Base-by-base conservation (phyloP, 2,888 invertebrate genomes). In the Biston stratarius region DNA sequence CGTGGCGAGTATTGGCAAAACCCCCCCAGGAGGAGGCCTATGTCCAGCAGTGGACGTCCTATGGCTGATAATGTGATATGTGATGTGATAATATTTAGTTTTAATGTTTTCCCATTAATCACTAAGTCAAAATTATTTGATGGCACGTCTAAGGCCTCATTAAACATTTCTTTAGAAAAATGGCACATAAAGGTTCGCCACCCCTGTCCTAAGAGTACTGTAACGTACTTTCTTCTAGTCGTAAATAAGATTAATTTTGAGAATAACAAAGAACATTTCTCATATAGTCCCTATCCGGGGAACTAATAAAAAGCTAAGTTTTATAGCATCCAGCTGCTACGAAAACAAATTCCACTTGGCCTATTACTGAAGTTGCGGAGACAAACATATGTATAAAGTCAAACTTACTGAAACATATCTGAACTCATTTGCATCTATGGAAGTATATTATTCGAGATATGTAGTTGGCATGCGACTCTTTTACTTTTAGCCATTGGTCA, bases 321-420 rank as follows among this genome's bases (percentile, higher is more conserved):
- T 76, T 74, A 74, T 66, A 73, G 71, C 75, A 75, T 51, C 38
- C 74, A 77, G 74, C 67, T 76, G 75, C 63, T 59, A 68, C 40
- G 72, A 68, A 72, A 75, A 75, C 74, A 74, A 73, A 71, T 66
- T 69, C 62, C 53, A 61, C 64, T 64, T 71, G 68, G 67, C 72
- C 70, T 57, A 71, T 68, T 69, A 72, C 48, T 60, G 33, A 68
- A 71, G 69, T 76, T 71, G 61, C 38, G 69, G 72, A 56, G 66
- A 58, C 64, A 74, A 79, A 76, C 70, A 73, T 62, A 73, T 59
- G 70, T 74, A 78, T 73, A 71, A 71, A 74, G 72, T 71, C 55
- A 64, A 74, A 67, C 61, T 74, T 76, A 78, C 74, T 73, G 67
- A 69, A 62, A 36, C 14, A 53, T 40, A 51, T 24, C 51, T 56